These are phyloP conservation scores for Mesocricetus auratus DNA, from an alignment of 2,113 vertebrate species.

Conservation along the genomic window DNA sequence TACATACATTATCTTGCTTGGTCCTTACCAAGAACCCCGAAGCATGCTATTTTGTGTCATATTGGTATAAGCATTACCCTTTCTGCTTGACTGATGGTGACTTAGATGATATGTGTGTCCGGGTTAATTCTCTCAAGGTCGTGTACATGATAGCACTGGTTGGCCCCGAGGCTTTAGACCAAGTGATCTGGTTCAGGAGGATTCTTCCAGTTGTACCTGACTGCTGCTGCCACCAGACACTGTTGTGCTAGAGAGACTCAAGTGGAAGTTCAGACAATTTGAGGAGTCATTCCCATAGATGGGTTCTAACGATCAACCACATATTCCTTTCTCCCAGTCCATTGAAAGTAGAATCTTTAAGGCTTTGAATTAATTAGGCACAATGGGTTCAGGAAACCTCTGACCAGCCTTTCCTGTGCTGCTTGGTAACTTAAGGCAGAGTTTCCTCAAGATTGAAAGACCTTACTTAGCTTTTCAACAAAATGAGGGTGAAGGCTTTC, in stretches of 20 bases:
- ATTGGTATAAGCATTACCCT: background rate
- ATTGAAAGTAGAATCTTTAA: background rate
- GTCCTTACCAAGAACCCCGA: background rate
- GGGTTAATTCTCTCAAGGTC: background rate
- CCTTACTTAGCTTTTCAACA: background rate
- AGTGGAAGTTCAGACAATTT: background rate
- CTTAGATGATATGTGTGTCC: background rate
- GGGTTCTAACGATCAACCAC: background rate
- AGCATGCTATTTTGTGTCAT: background rate
- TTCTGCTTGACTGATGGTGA: background rate
- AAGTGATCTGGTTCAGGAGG: background rate
- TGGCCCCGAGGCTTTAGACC: background rate
- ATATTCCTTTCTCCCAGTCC: background rate
- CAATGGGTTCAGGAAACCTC: conserved; percentile 12
- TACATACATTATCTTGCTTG: background rate
- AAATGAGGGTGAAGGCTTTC: background rate
- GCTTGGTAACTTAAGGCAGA: background rate
- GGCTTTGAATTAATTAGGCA: conserved; percentile 18
- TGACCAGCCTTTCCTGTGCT: conserved; percentile 31
- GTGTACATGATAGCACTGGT: background rate
- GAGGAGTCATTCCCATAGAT: background rate
- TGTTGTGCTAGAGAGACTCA: background rate
- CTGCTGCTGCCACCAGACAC: background rate
- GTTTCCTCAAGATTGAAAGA: conserved; percentile 41
- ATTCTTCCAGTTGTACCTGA: background rate